Percentiles rank a stretch among this genome's conserved stretches.
Conservation (phyloP, 2,113 vertebrate species). For the Neodontobutis hainanensis region DNA sequence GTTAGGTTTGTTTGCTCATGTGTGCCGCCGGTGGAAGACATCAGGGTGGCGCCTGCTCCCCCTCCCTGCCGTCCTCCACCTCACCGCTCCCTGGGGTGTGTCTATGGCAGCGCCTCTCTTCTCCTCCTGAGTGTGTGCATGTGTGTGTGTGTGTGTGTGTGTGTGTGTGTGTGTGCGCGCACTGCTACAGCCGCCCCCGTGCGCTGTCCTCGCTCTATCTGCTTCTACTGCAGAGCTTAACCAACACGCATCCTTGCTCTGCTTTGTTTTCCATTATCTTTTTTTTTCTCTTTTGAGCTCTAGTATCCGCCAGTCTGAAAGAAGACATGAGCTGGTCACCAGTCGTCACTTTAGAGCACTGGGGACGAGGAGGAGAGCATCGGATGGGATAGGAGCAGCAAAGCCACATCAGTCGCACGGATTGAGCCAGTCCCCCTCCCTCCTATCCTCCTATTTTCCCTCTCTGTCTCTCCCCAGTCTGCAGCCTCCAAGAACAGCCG, state of each 20-base stretch:
- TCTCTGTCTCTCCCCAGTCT: conserved; percentile 66
- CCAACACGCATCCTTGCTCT: conserved; percentile 44
- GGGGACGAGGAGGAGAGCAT: conserved; percentile 57
- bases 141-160: too few relatives aligned
- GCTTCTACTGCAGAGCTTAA: conserved; percentile 73
- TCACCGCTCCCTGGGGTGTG: conserved; percentile 74
- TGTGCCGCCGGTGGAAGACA: conserved; percentile 52
- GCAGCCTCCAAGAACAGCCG: conserved; percentile 81
- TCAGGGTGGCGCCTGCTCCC: conserved; percentile 35
- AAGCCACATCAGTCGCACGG: conserved; percentile 73
- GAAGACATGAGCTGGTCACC: conserved; percentile 39
- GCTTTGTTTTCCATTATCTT: conserved; percentile 26
- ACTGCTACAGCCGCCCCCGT: conserved; percentile 48
- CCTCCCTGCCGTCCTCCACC: conserved; percentile 14
- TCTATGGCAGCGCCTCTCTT: conserved; percentile 57
- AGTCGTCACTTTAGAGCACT: conserved; percentile 63
- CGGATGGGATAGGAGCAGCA: conserved; percentile 64
- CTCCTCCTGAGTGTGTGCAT: conserved; percentile 13
- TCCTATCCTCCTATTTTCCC: conserved; percentile 20
- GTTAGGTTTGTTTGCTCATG: conserved; percentile 60
- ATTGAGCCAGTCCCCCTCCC: conserved; percentile 46
- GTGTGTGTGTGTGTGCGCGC: too few relatives aligned
- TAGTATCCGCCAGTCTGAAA: background rate
- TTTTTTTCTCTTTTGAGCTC: conserved; percentile 1
- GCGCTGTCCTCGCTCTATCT: conserved; percentile 56